Evolutionary conservation across 2,113 vertebrate genomes (phyloP), one percentile per base, ranked within the genome.

Genomic region (Lycocorax pyrrhopterus): DNA sequence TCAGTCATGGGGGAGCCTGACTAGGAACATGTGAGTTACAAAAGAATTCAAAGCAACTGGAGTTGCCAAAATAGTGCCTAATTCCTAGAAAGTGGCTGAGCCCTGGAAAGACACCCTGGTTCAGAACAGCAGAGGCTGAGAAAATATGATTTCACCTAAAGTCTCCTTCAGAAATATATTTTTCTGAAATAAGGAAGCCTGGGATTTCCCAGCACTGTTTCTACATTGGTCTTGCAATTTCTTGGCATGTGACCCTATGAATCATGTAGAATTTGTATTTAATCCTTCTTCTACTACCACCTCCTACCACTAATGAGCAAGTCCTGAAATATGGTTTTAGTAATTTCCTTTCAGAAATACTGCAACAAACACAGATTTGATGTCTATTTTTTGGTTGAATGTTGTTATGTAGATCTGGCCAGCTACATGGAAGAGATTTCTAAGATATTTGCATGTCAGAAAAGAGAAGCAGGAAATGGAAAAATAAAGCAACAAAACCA

Each of bases 211-310:
- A 71, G 15, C 14, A 55, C 13, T 29, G 5, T 64, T 84, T 68
- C 27, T 56, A 29, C 10, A 72, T 3, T 75, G 33, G 2, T 49
- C n/a, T 88, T 83, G 7, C 8, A 49, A 44, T 52, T 47, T 85
- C 35, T 53, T 73, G n/a, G 6, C 27, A 11, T 0, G 2, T 58
- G 16, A 68, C 16, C 4, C 5, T 35, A 10, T 22, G 7, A 74
- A 35, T 58, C 26, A 21, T 49, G 13, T 16, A 43, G 53, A 62
- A 77, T 23, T 37, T 59, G 15, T 51, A 67, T 46, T 58, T 87
- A 58, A 63, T 76, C 9, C 7, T 79, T 44, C 10, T 39, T 17
- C 17, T 75, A 21, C 21, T 20, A 9, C 14, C n/a, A 43, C 7
- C 7, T 83, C 23, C 52, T 81, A 30, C 8, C 26, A 21, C 30